Evolutionary conservation across 1,140 invertebrate species (phyloP).

Genomic region (Propsilocerus akamusi): DNA sequence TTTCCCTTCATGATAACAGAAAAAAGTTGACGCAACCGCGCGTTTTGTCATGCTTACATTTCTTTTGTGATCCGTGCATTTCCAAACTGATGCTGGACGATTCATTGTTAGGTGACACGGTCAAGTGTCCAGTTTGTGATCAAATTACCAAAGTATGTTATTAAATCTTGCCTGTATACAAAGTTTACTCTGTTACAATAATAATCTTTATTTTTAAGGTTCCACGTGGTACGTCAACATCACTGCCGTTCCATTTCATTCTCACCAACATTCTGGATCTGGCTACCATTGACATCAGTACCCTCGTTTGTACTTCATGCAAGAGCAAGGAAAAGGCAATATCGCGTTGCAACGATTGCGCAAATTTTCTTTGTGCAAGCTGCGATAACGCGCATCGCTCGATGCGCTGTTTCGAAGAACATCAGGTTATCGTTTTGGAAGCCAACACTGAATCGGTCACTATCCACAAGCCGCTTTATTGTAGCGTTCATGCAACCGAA

Average conservation of each 20-base stretch:
- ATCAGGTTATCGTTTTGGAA: conserved; percentile 72
- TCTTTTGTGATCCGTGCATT: conserved; percentile 78
- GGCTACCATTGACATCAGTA: conserved; percentile 51
- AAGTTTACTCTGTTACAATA: neutral
- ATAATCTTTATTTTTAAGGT: conserved; percentile 25
- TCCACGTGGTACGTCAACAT: conserved; percentile 47
- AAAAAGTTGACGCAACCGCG: conserved; percentile 59
- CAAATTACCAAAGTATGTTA: conserved; percentile 52
- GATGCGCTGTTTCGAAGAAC: conserved; percentile 88
- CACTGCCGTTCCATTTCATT: conserved; percentile 65
- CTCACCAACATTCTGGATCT: conserved; percentile 71
- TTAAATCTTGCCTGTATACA: conserved; percentile 5
- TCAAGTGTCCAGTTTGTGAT: conserved; percentile 61
- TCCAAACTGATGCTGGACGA: conserved; percentile 56
- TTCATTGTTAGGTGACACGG: conserved; percentile 28
- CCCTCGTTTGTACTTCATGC: conserved; percentile 69
- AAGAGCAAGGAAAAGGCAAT: conserved; percentile 79
- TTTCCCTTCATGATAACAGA: conserved; percentile 28
- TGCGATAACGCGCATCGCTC: conserved; percentile 87
- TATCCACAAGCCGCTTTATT: conserved; percentile 69
- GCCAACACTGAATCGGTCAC: conserved; percentile 51
- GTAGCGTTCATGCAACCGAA: conserved; percentile 53
- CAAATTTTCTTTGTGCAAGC: conserved; percentile 79
- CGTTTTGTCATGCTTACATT: conserved; percentile 78
- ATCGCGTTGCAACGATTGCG: conserved; percentile 80